phyloP scores from a whole-genome alignment of 2,797 vertebrate species.

The Diglossa cyanea region DNA sequence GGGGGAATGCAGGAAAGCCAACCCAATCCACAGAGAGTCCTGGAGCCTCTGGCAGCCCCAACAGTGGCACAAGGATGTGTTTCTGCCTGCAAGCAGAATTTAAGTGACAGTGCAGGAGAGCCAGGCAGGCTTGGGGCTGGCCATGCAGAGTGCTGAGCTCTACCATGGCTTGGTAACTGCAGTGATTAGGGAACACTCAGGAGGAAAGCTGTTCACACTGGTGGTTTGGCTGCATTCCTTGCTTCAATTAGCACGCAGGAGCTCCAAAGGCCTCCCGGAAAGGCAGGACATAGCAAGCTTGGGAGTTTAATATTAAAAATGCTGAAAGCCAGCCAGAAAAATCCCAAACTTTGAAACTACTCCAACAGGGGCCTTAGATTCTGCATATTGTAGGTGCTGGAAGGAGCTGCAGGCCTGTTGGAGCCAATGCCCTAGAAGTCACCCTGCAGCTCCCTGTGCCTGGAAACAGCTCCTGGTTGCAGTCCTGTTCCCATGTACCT shows the following conservation, averaged over 20 bases:
- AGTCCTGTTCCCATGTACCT: neutral
- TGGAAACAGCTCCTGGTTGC: neutral
- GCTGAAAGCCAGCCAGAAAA: constrained; percentile 8
- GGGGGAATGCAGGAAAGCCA: neutral
- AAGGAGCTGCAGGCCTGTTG: neutral
- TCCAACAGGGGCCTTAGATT: neutral
- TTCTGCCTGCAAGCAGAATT: neutral
- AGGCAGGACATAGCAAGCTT: neutral
- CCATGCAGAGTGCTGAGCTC: neutral
- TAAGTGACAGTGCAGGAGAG: fast-evolving
- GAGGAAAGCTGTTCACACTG: neutral
- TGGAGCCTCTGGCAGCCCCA: neutral
- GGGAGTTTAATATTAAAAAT: neutral
- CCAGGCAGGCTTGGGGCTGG: neutral
- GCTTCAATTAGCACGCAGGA: neutral
- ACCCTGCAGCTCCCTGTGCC: neutral
- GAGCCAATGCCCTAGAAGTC: neutral
- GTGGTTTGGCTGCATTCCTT: neutral
- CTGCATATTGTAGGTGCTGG: neutral
- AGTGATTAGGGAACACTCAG: neutral
- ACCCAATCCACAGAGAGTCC: neutral
- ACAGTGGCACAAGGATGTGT: neutral
- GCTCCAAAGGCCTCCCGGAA: neutral
- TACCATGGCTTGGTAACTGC: fast-evolving
- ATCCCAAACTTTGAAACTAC: neutral